Conservation (phyloP, 2,888 invertebrate genomes). For the Ectobius pallidus region DNA sequence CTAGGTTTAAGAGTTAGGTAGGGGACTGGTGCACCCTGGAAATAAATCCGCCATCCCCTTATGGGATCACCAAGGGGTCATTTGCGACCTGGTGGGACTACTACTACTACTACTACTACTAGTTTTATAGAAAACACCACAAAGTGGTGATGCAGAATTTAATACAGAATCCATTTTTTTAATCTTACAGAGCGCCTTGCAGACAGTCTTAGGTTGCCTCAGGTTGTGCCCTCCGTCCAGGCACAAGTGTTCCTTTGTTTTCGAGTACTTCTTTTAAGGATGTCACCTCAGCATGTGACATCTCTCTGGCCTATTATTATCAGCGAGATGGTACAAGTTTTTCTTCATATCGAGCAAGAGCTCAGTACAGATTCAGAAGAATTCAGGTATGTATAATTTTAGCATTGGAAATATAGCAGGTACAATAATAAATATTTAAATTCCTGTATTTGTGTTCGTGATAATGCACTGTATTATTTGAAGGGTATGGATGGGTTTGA, state of each 20-base stretch:
- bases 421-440: too few relatives aligned
- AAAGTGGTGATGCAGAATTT: too few relatives aligned
- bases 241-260: slow-evolving; percentile 88
- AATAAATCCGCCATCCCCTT: too few relatives aligned
- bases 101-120: too few relatives aligned
- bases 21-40: too few relatives aligned
- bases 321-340: slow-evolving; percentile 88
- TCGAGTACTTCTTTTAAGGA: slow-evolving; percentile 80
- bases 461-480: slow-evolving; percentile 4
- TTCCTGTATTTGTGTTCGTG: not conserved
- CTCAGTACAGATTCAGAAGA: slow-evolving; percentile 76
- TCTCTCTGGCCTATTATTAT: slow-evolving; percentile 92
- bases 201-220: slow-evolving; percentile 77
- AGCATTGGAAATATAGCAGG: too few relatives aligned
- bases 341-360: slow-evolving; percentile 85
- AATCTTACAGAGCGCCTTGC: slow-evolving; percentile 90
- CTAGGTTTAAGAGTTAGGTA: too few relatives aligned
- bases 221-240: slow-evolving; percentile 75
- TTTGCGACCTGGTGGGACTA: too few relatives aligned
- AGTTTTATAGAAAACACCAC: too few relatives aligned
- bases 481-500: too few relatives aligned
- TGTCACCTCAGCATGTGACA: slow-evolving; percentile 83
- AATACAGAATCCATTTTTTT: too few relatives aligned
- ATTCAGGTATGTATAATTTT: slow-evolving; percentile 73
- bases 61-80: too few relatives aligned